These are phyloP conservation scores for Pammene aurita DNA, from an alignment of 2,888 invertebrate species.

Conservation along the genomic window DNA sequence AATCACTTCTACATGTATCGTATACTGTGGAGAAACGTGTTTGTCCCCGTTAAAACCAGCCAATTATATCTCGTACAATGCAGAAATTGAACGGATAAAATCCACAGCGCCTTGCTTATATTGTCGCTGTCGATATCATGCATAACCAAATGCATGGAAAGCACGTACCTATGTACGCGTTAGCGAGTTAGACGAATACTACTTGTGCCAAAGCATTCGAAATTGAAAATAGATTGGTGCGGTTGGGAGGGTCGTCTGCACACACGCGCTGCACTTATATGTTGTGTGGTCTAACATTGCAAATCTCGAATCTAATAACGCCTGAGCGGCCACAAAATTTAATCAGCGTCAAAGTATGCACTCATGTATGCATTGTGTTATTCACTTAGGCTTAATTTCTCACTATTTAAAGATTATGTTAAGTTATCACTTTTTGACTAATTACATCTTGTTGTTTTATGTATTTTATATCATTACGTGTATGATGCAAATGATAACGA, in stretches of 20 bases:
- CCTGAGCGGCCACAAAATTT: conserved; percentile 28
- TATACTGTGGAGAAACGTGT: too few species aligned
- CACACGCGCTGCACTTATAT: conserved; percentile 26
- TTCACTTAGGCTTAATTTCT: neutral
- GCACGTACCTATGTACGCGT: conserved; percentile 25
- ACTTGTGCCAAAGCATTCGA: conserved; percentile 48
- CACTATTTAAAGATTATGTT: neutral
- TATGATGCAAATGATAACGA: too few species aligned
- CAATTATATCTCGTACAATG: neutral
- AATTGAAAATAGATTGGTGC: conserved; percentile 50
- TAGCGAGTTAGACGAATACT: conserved; percentile 47
- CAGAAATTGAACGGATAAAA: neutral
- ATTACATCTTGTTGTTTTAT: too few species aligned
- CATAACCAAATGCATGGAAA: conserved; percentile 26
- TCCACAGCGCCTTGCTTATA: conserved; percentile 18
- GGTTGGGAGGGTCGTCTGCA: conserved; percentile 44
- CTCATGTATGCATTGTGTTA: conserved; percentile 18
- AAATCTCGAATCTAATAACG: conserved; percentile 37
- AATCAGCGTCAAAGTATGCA: conserved; percentile 26
- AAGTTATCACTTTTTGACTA: too few species aligned
- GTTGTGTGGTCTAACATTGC: conserved; percentile 32
- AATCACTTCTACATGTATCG: too few species aligned
- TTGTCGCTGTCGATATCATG: conserved; percentile 25
- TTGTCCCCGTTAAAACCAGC: neutral
- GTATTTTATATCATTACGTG: too few species aligned